phyloP scores from a whole-genome alignment of 2,797 vertebrate species.

The Typhlichthys subterraneus region DNA sequence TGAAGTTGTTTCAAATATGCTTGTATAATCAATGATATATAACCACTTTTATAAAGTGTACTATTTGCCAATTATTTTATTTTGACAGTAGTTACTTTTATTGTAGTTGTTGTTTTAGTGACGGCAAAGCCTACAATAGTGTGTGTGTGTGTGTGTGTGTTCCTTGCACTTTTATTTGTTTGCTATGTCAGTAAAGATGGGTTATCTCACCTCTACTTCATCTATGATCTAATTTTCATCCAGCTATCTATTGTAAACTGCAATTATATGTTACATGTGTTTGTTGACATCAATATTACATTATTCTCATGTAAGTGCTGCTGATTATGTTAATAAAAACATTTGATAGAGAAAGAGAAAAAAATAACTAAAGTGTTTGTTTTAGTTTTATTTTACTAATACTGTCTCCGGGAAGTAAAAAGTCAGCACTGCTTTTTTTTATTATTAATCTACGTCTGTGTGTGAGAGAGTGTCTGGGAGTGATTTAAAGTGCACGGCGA shows the following conservation, averaged over 20 bases:
- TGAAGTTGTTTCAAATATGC: constrained; percentile 50
- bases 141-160: constrained; percentile 5
- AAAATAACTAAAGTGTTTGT: constrained; percentile 34
- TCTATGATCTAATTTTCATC: no score
- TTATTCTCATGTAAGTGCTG: constrained; percentile 45
- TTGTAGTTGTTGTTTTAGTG: constrained; percentile 16
- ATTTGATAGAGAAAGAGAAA: constrained; percentile 20
- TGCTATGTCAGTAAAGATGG: no score
- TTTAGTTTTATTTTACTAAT: constrained; percentile 16
- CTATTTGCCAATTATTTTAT: constrained; percentile 44
- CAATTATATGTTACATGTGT: constrained; percentile 4
- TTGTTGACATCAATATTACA: constrained; percentile 39
- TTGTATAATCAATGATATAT: constrained; percentile 48
- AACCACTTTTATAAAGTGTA: constrained; percentile 70
- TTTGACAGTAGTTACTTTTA: constrained; percentile 33
- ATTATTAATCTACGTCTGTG: constrained; percentile 53
- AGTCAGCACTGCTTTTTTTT: constrained; percentile 14
- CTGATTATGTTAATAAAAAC: constrained; percentile 68
- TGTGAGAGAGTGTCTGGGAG: constrained; percentile 71
- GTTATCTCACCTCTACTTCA: no score
- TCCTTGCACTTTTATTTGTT: constrained; percentile 24
- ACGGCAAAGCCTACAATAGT: background rate
- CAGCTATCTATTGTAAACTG: no score
- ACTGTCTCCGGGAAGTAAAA: background rate
- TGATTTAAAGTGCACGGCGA: constrained; percentile 74